These are phyloP conservation scores for Bacillus rossius DNA, from an alignment of 1,140 invertebrate species.

Conservation along the genomic window DNA sequence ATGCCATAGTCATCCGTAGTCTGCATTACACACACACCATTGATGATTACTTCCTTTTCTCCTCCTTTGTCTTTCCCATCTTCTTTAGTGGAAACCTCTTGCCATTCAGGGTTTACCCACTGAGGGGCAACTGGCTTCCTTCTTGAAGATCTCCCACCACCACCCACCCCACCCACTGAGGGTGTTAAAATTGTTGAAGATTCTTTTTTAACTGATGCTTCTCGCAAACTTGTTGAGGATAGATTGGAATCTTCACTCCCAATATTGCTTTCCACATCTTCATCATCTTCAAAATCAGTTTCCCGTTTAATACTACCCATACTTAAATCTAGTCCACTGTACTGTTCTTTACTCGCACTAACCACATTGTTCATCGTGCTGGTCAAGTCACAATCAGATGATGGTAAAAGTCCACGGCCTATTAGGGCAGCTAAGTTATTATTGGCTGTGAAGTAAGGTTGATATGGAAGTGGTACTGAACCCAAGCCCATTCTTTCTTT, in stretches of 20 bases:
- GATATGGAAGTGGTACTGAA: conserved; percentile 58
- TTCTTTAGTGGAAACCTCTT: conserved; percentile 47
- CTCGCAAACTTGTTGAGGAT: conserved; percentile 32
- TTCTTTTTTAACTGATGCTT: conserved; percentile 46
- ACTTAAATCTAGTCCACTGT: conserved; percentile 71
- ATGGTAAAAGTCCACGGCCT: conserved; percentile 52
- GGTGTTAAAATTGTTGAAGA: conserved; percentile 17
- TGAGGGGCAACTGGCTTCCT: conserved; percentile 93
- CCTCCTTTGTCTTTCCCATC: conserved; percentile 45
- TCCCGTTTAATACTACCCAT: conserved; percentile 73
- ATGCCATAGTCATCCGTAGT: conserved; percentile 61
- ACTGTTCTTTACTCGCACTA: conserved; percentile 66
- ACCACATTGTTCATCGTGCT: conserved; percentile 33
- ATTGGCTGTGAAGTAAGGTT: conserved; percentile 67
- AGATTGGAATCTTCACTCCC: conserved; percentile 65
- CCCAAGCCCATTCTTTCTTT: conserved; percentile 65
- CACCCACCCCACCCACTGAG: conserved; percentile 14
- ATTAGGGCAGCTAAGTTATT: conserved; percentile 65
- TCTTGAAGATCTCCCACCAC: conserved; percentile 47
- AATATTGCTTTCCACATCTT: conserved; percentile 66
- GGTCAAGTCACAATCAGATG: conserved; percentile 45
- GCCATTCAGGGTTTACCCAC: conserved; percentile 94
- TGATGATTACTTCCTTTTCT: conserved; percentile 73
- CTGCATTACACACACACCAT: conserved; percentile 88
- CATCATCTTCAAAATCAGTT: conserved; percentile 62